These are phyloP conservation scores for Episyrphus balteatus DNA, from an alignment of 1,140 invertebrate genomes.

Conservation along the genomic window DNA sequence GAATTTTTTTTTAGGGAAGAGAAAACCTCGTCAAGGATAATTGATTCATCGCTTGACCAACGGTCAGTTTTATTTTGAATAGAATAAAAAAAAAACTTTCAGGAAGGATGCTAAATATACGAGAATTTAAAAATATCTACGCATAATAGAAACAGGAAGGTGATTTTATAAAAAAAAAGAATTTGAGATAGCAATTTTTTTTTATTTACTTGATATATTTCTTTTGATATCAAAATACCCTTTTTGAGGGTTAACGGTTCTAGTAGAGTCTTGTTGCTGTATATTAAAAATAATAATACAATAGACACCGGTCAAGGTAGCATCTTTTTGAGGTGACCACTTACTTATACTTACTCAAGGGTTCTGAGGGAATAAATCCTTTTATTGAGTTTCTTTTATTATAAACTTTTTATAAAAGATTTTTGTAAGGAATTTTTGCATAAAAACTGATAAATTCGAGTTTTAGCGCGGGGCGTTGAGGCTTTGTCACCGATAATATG, in stretches of 20 bases:
- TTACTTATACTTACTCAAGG: not conserved
- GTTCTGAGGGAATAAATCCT: not conserved
- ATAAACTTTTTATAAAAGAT: too few relatives aligned
- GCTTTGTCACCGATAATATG: not conserved
- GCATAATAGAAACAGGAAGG: not conserved
- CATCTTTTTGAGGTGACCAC: not conserved
- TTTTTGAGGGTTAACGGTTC: too few relatives aligned
- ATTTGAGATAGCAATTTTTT: not conserved
- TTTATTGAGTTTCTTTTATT: not conserved
- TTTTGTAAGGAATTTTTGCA: too few relatives aligned
- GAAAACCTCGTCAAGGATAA: not conserved
- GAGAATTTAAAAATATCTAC: not conserved
- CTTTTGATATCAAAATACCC: not conserved
- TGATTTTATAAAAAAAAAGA: not conserved
- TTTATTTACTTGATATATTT: not conserved
- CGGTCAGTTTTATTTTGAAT: not conserved
- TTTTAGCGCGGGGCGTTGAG: too few relatives aligned
- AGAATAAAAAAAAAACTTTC: not conserved
- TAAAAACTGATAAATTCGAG: too few relatives aligned
- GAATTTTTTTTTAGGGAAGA: too few relatives aligned
- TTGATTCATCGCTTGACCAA: conserved; percentile 3
- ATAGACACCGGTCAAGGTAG: too few relatives aligned
- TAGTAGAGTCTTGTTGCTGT: too few relatives aligned
- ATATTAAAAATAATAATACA: too few relatives aligned
- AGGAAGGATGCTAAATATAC: not conserved